phyloP scores from a whole-genome alignment of 1,140 invertebrate species.

The Bombus soroeensis region DNA sequence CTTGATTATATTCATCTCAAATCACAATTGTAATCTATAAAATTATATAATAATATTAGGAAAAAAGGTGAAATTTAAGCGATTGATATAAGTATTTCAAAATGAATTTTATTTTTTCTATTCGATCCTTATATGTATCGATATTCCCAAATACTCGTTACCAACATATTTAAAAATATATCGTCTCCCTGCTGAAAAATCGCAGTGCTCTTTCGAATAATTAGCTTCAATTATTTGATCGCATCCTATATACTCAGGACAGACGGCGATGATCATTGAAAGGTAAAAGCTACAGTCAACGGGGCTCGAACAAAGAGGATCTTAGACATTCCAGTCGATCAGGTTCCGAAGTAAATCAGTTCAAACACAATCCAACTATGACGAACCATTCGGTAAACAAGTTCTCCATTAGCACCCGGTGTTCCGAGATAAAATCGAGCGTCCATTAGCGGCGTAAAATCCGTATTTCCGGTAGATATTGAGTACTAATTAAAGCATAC shows the following conservation, averaged over 20 bases:
- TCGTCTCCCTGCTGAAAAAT: neutral
- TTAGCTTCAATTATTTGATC: neutral
- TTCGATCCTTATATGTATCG: too few species aligned
- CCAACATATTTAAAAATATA: too few species aligned
- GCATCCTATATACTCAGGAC: too few species aligned
- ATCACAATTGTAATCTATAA: too few species aligned
- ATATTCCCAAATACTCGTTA: too few species aligned
- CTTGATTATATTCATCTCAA: too few species aligned
- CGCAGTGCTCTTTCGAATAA: neutral
- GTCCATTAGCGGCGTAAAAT: conserved; percentile 31
- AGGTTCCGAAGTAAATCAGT: neutral
- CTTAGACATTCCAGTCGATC: neutral
- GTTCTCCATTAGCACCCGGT: conserved; percentile 33
- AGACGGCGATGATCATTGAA: neutral
- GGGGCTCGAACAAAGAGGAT: neutral
- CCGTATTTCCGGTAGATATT: conserved; percentile 12
- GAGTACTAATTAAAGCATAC: conserved; percentile 22
- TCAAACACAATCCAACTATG: conserved; percentile 14
- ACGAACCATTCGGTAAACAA: neutral
- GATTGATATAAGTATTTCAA: too few species aligned
- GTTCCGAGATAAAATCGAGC: neutral
- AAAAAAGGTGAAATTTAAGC: too few species aligned
- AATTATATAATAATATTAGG: too few species aligned
- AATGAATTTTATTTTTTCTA: too few species aligned
- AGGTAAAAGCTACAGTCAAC: neutral